Evolutionary conservation across 2,888 invertebrate species (phyloP).

Genomic region (Epistrophella euchroma): DNA sequence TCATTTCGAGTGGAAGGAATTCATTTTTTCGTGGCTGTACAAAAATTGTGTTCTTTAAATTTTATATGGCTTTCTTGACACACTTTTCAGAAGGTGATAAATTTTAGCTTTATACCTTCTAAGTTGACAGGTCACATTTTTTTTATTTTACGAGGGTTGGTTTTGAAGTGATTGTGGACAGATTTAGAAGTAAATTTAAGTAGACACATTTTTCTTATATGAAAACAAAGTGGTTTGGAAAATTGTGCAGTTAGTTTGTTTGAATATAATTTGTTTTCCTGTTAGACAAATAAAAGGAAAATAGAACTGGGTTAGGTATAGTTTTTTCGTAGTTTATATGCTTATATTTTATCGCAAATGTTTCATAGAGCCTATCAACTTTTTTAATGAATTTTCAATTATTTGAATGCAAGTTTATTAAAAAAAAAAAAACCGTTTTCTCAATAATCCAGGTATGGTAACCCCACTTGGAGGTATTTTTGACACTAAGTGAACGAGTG

Average conservation of each 20-base stretch:
- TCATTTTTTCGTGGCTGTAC: not conserved
- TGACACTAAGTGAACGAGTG: too few relatives aligned
- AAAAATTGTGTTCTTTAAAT: not conserved
- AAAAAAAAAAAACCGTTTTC: too few relatives aligned
- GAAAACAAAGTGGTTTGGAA: not conserved
- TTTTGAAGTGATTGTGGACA: conserved; percentile 1
- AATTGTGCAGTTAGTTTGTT: not conserved
- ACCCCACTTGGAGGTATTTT: too few relatives aligned
- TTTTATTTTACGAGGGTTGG: conserved; percentile 5
- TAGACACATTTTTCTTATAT: not conserved
- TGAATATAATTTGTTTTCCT: not conserved
- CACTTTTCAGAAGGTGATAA: not conserved
- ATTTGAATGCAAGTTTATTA: too few relatives aligned
- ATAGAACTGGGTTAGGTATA: too few relatives aligned
- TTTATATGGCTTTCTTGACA: conserved; percentile 1
- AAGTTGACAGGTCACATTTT: not conserved
- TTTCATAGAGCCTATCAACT: too few relatives aligned
- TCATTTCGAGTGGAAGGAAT: not conserved
- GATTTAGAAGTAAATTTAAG: not conserved
- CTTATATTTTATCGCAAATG: too few relatives aligned
- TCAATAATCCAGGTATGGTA: too few relatives aligned
- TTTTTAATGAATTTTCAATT: too few relatives aligned
- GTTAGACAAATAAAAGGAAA: not conserved
- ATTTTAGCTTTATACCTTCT: not conserved
- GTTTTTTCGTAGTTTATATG: too few relatives aligned